Base-by-base conservation (phyloP, 2,888 invertebrate genomes). In the Venusia cambrica region DNA sequence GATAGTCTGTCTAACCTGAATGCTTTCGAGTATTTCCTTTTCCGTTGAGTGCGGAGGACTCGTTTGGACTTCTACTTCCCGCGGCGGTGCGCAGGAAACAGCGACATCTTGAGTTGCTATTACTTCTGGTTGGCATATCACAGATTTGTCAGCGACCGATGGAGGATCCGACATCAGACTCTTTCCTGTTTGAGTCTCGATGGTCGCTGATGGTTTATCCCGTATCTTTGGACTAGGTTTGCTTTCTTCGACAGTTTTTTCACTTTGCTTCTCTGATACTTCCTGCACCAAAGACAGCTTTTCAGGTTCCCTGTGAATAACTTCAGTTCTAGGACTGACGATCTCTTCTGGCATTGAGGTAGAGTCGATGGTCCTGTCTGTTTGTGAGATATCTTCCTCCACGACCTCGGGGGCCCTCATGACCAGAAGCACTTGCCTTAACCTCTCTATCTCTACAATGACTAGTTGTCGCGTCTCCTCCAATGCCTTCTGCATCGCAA, bases 281-380 rank as follows among this genome's bases (percentile, higher is more conserved):
- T 58, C 52, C 30, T 52, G 42, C 5, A 46, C 20, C 8, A 45
- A 34, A 4, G 43, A 35, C 17, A 43, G 35, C 38, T 57, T 53
- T 20, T 48, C 54, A 15, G 54, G 35, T 15, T 51, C 54, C 38
- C 55, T 57, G 43, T 63, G 54, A 1, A 57, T 45, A 13, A 59
- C 45, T 38, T 66, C 62, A 9, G 42, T 50, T 54, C 71, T 70
- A 5, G 79, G 76, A 12, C 75, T 71, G 8, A 88, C 85, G 55
- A 92, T 89, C 72, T 93, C 92, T 66, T 92, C 91, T 1, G 92
- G 92, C 91, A 93, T 92, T 31, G 92, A 91, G 24, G 89, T 89
- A 0, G 92, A 92, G 69, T 92, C 92, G 24, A 93, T 88, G 3
- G 92, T 92, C 45, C 88, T 80, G 52, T 90, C 90, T 15, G 89